Base-by-base conservation (phyloP, 1,140 invertebrate genomes). In the Scaptomyza graminum region DNA sequence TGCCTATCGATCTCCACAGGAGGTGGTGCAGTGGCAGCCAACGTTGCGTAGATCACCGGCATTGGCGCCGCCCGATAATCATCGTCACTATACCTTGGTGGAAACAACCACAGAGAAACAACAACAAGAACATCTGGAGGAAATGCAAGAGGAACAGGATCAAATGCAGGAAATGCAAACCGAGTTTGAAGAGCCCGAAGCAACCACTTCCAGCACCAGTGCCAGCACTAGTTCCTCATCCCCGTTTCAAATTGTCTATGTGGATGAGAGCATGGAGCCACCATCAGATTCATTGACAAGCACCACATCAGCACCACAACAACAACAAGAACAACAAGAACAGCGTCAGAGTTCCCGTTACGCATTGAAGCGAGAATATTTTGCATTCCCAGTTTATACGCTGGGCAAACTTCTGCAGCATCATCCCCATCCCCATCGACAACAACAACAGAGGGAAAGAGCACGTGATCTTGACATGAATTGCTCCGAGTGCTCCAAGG, bases 321-420 rank as follows among this genome's bases (percentile, higher is more conserved):
- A 2, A 12, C 41, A 9, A 51, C 49, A 5, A 13, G 9, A 8
- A 57, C 54, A 9, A 0, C 11, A 39, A 1, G 22, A 44, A 18
- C 56, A 37, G 5, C 83, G 84, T 1, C 83, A 83, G 13, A 90
- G 83, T 47, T 85, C 81, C 0, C 76, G 83, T 0, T 90, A 90
- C 25, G 67, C 83, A 5, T 37, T 82, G 3, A 70, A 74, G 39
- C 65, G 68, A 1, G 71, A 90, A 9, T 90, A 89, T 51, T 90
- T 74, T 8, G 89, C 89, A 4, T 90, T 90, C 41, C 89, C 89
- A 0, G 75, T 90, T 13, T 89, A 89, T 22, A 89, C 89, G 0
- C 54, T 90, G 46, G 76, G 80, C 3, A 90, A 90, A 7, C 74
- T 91, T 16, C 67, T 91, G 8, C 75, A 75, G 25, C n/a, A 47